Base-by-base conservation (phyloP, 2,797 vertebrate genomes). In the Cichlasoma orientale region DNA sequence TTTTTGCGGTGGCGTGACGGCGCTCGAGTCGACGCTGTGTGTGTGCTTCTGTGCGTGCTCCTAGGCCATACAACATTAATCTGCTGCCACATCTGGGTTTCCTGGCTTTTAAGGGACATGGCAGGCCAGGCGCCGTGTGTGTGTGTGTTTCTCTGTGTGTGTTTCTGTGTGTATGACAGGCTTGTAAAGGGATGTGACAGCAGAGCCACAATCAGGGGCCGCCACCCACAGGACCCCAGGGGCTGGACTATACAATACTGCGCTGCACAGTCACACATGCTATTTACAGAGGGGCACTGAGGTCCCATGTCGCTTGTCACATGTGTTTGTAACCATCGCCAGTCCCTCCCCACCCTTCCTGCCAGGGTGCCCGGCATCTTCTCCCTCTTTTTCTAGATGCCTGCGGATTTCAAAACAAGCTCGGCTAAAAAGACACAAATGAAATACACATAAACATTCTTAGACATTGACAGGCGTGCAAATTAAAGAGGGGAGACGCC, bases 61-160 rank as follows among this genome's bases (percentile, higher is more conserved):
- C 70, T 80, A 78, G 86, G 83, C 86, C 89, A 93, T 94, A 87
- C 93, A 95, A 94, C 92, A 94, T 95, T 95, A 94, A 95, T 94
- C 92, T 93, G 89, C 92, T 94, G 93, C 93, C 89, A 94, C 94
- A 94, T 95, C 93, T 91, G 93, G 81, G 92, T 85, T 89, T 93
- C 90, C 90, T 88, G 86, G 81, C 91, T 93, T 91, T 93, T 93
- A 94, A 90, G 87, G 86, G 93, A 94, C 78, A 90, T 92, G 94
- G 93, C 93, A 94, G 92, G 91, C 90, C 73, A 69, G 85, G 86
- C 87, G 68, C 86, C 14, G 61, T 56, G 83, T 84, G 78, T 77
- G 74, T 79, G 74, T 79, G 74, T 77, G 50, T 80, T 11, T 79
- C 79, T 83, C 29, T 61, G 54, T 79, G 85, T 77, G 87, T 12